Evolutionary conservation across 92 coral and sea anemone species (phyloP).

Genomic region (Ricordea florida): DNA sequence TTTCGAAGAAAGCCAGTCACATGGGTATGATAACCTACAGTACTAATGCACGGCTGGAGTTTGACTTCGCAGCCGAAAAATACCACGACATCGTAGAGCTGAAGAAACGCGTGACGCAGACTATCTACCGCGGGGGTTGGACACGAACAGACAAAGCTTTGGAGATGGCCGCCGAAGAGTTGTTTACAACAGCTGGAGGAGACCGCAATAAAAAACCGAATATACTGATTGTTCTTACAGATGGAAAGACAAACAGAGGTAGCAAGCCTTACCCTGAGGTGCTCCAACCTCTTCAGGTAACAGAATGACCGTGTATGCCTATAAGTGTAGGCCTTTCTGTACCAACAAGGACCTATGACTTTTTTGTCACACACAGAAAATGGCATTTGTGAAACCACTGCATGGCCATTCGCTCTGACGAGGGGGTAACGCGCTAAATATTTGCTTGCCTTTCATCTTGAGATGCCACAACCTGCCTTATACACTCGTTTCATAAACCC

Average conservation of each 20-base stretch:
- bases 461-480: too few species aligned
- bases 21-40: constrained; percentile 76
- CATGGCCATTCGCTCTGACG: too few species aligned
- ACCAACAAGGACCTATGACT: background rate
- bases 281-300: constrained; percentile 73
- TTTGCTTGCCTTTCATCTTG: too few species aligned
- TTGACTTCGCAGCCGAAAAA: constrained; percentile 56
- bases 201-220: constrained; percentile 74
- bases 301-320: background rate
- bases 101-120: constrained; percentile 30
- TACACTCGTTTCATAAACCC: too few species aligned
- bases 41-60: constrained; percentile 31
- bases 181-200: constrained; percentile 72
- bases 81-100: constrained; percentile 49
- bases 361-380: too few species aligned
- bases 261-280: constrained; percentile 70
- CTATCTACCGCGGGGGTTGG: constrained; percentile 64
- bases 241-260: constrained; percentile 76
- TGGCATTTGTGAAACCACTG: too few species aligned
- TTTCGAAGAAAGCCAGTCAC: constrained; percentile 74
- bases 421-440: too few species aligned
- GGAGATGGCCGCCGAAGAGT: constrained; percentile 59
- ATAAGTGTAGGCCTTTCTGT: background rate
- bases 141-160: constrained; percentile 83
- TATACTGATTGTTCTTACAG: constrained; percentile 70